Conservation (phyloP, 2,113 vertebrate genomes). For the Onychorhynchus coronatus region DNA sequence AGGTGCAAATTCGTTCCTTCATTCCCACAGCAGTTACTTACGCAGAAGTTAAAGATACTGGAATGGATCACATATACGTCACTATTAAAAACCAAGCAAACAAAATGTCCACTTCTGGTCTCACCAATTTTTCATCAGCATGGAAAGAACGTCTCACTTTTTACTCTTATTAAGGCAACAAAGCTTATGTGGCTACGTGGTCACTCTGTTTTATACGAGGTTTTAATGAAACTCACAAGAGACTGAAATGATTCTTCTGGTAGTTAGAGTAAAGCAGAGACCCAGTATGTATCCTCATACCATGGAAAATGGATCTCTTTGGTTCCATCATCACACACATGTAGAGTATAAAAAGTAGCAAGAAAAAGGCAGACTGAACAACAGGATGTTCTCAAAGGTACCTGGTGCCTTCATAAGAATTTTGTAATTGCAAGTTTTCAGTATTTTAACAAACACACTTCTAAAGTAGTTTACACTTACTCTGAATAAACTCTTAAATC, state of each 20-base stretch:
- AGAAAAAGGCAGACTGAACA: background rate
- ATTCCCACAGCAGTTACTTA: background rate
- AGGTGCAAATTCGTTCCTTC: background rate
- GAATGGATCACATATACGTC: background rate
- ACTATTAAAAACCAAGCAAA: background rate
- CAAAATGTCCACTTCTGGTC: background rate
- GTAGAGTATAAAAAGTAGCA: background rate
- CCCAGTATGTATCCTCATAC: background rate
- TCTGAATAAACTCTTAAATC: background rate
- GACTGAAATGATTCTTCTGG: background rate
- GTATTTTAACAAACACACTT: background rate
- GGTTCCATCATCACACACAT: background rate
- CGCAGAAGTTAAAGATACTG: background rate
- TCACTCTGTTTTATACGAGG: background rate
- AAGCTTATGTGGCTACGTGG: background rate
- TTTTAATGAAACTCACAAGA: background rate
- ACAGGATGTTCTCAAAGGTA: background rate
- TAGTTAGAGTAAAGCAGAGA: background rate
- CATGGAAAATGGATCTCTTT: background rate
- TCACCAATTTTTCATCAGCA: background rate
- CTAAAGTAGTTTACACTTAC: background rate
- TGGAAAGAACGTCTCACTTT: accelerated
- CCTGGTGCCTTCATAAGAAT: background rate
- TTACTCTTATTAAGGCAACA: background rate
- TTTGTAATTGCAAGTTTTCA: background rate